Percentiles rank a stretch among this genome's conserved stretches.
These are phyloP conservation scores for Heteromurus nitidus DNA, from an alignment of 2,888 invertebrate genomes.

Conservation along the genomic window DNA sequence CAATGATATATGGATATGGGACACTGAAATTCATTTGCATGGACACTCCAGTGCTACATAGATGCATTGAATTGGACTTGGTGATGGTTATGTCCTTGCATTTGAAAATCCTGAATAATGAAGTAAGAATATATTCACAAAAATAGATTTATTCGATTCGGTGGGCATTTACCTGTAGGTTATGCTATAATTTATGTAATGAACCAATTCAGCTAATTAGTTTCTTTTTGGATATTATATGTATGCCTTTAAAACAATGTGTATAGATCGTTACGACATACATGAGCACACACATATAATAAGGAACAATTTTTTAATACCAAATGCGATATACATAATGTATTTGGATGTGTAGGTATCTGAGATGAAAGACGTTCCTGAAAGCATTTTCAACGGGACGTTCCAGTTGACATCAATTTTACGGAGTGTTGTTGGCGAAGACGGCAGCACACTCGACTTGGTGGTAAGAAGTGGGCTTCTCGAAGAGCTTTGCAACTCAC, in stretches of 20 bases:
- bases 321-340: too few species aligned
- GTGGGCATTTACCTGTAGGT: too few species aligned
- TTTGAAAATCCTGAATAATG: slow-evolving; percentile 70
- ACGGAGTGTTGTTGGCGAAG: slow-evolving; percentile 72
- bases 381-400: slow-evolving; percentile 69
- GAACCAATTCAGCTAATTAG: too few species aligned
- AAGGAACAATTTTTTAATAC: too few species aligned
- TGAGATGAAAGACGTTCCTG: slow-evolving; percentile 56
- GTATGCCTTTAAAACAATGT: too few species aligned
- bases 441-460: slow-evolving; percentile 60
- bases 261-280: too few species aligned
- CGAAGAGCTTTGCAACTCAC: slow-evolving; percentile 69
- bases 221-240: too few species aligned
- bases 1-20: slow-evolving; percentile 73
- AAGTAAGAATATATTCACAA: slow-evolving; percentile 59
- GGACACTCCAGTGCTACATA: slow-evolving; percentile 64
- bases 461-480: slow-evolving; percentile 70
- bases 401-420: slow-evolving; percentile 73
- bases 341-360: too few species aligned
- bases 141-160: too few species aligned
- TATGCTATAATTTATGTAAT: too few species aligned
- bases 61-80: slow-evolving; percentile 68
- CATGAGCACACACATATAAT: too few species aligned
- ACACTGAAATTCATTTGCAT: slow-evolving; percentile 72
- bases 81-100: slow-evolving; percentile 70